Base-by-base conservation (phyloP, 1,140 invertebrate species). In the Zaprionus ghesquierei region DNA sequence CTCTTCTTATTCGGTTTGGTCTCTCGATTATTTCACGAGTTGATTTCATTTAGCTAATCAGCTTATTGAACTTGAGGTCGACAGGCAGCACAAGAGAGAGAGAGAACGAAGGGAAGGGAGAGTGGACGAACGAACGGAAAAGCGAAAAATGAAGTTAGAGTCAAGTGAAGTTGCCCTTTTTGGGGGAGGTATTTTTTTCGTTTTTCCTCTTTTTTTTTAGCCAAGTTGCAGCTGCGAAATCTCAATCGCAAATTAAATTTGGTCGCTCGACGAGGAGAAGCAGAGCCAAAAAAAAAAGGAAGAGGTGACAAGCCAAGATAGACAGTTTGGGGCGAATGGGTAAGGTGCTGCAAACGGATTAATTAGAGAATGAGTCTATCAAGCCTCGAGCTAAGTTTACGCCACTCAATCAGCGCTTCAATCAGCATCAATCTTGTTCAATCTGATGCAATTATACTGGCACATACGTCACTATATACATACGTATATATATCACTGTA, bases 11-110 rank as follows among this genome's bases (percentile, higher is more conserved):
- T 60, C 20, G n/a, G 22, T n/a, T 10, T 49, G 4, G 31, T 61
- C 27, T 33, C 35, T 62, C 50, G 38, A 55, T 63, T 63, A 55
- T 63, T 81, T 73, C 56, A 73, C 70, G 70, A 85, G 77, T 74
- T 80, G 81, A 81, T 81, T 85, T 86, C 78, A 77, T 81, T 85
- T 69, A 77, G 81, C 75, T 87, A 86, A 85, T 85, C 81, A 81
- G 81, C 81, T 85, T 85, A 85, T 85, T 86, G 82, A 86, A 75
- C 78, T 85, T 81, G 66, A 77, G 81, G 54, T 56, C 72, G 71
- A 61, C 35, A 51, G 51, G 31, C 54, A 44, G n/a, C n/a, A n/a
- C n/a, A 53, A 44, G 29, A 29, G 55, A 20, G n/a, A 35, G 25
- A 51, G 9, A 13, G 33, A 61, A 31, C 12, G 53, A 50, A 64